These are phyloP conservation scores for Engraulis encrasicolus DNA, from an alignment of 2,113 vertebrate species.

Conservation along the genomic window DNA sequence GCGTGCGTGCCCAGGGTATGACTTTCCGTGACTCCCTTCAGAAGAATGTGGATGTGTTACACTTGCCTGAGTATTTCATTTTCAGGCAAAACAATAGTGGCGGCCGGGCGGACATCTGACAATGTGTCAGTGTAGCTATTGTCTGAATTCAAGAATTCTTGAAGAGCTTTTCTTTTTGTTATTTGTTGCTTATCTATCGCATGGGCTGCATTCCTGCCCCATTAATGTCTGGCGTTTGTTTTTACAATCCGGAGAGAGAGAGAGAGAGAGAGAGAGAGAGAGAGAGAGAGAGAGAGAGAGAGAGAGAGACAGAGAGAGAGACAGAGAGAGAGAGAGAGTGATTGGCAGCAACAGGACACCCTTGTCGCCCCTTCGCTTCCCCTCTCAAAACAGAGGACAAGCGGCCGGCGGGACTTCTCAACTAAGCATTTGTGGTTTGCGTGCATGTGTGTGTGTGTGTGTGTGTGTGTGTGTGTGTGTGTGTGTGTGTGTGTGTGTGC, in stretches of 20 bases:
- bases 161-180: neutral
- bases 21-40: neutral
- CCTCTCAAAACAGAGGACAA: constrained; percentile 16
- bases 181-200: constrained; percentile 5
- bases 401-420: neutral
- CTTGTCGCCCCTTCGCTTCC: constrained; percentile 25
- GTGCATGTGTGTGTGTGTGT: neutral
- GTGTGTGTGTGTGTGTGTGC: neutral
- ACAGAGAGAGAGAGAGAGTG: neutral
- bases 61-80: too few species aligned
- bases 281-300: too few species aligned
- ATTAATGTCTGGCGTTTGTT: constrained; percentile 20
- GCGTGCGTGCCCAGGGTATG: too few species aligned
- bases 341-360: constrained; percentile 41
- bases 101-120: too few species aligned
- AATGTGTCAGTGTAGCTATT: neutral
- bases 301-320: neutral
- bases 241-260: constrained; percentile 12
- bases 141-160: neutral
- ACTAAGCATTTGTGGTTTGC: too few species aligned
- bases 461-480: neutral
- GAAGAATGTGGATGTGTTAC: neutral
- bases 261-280: too few species aligned
- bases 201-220: neutral
- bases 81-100: too few species aligned